Base-by-base conservation (phyloP, 2,888 invertebrate species). In the Acleris holmiana region DNA sequence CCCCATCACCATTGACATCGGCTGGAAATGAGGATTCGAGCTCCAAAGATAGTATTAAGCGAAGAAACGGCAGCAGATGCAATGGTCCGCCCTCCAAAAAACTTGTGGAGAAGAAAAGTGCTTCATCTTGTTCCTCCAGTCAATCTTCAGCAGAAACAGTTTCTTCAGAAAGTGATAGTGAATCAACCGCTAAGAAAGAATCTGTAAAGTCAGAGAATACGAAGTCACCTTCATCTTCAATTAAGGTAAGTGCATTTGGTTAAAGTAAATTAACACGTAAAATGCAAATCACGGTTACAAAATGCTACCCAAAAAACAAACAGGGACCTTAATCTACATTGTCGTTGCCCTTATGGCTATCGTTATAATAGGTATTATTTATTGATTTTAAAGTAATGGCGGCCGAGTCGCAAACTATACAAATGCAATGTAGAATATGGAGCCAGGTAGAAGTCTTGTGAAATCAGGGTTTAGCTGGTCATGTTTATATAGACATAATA, bases 101-200 rank as follows among this genome's bases (percentile, higher is more conserved):
- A 62, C 67, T 78, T 1, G 86, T 85, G 48, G 91, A 91, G 29
- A 80, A 80, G 0, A 91, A 89, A 64, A 91, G 88, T 77, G 88
- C 85, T 0, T 88, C 92, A 8, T 92, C 92, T 1, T 90, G 91
- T 70, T 78, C 89, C 0, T 91, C 92, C 0, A 91, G 92, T 73
- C 92, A 91, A 60, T 92, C 92, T 0, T 92, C 92, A 0, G 78
- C 85, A 4, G 92, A 92, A 67, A 88, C 92, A 0, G 85, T 91
- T 1, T 89, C 92, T 0, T 88, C 90, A 0, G 91, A 91, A 41
- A 91, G 87, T 73, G 90, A 90, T 8, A 90, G 88, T 75, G 91
- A 89, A 68, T 80, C 86, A 0, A 71, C 80, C 5, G 74, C 82
- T 0, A 91, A 90, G 23, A 89, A 90, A 62, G 87, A 86, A 53